Conservation (phyloP, 2,888 invertebrate species). For the Drosophila robusta region DNA sequence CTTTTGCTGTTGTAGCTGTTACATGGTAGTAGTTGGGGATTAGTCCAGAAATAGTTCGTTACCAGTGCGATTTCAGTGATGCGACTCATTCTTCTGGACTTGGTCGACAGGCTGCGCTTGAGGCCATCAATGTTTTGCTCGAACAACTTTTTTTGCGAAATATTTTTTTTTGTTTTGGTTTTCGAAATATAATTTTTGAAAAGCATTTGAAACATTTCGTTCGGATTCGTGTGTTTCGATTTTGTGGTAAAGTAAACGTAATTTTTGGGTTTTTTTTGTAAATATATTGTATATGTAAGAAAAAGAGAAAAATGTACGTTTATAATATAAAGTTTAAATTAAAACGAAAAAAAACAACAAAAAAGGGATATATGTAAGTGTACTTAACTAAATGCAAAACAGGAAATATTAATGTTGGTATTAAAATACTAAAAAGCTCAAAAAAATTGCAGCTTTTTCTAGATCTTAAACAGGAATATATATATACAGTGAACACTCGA, state of each 20-base stretch:
- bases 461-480: slow-evolving; percentile 1
- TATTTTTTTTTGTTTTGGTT: slow-evolving; percentile 60
- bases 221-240: slow-evolving; percentile 35
- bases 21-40: slow-evolving; percentile 47
- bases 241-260: slow-evolving; percentile 18
- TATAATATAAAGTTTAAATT: slow-evolving; percentile 37
- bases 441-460: neutral
- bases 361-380: slow-evolving; percentile 4
- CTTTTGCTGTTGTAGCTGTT: slow-evolving; percentile 25
- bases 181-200: slow-evolving; percentile 44
- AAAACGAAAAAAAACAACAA: slow-evolving; percentile 16
- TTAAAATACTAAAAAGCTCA: slow-evolving; percentile 3
- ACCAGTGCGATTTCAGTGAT: slow-evolving; percentile 93
- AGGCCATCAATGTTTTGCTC: slow-evolving; percentile 95
- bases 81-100: slow-evolving; percentile 92
- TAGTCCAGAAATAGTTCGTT: slow-evolving; percentile 86
- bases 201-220: slow-evolving; percentile 7
- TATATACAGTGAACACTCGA: slow-evolving; percentile 11
- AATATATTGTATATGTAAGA: slow-evolving; percentile 63
- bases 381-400: slow-evolving; percentile 15
- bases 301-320: slow-evolving; percentile 66
- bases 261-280: slow-evolving; percentile 13
- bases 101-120: slow-evolving; percentile 91
- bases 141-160: slow-evolving; percentile 88
- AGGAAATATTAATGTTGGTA: slow-evolving; percentile 7